phyloP scores from a whole-genome alignment of 37 sponge, comb jelly and placozoan species.

The Halisarca cf. caerulea region DNA sequence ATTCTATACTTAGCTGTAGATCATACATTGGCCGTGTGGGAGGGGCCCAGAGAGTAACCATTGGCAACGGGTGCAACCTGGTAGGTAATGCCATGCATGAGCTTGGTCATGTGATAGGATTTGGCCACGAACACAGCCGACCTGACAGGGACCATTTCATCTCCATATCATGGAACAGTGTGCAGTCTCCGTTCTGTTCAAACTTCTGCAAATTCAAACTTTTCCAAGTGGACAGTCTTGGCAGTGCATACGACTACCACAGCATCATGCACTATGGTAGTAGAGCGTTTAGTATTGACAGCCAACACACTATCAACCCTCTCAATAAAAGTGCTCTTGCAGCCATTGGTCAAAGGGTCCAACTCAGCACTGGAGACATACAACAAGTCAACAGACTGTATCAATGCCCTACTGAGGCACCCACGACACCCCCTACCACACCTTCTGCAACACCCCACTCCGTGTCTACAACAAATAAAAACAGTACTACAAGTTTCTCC shows the following conservation, averaged over 20 bases:
- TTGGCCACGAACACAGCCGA: slow-evolving; percentile 73
- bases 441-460: not conserved
- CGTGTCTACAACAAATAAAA: not conserved
- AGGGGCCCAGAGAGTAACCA: not conserved
- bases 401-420: not conserved
- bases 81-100: slow-evolving; percentile 65
- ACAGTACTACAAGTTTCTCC: not conserved
- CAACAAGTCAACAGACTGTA: slow-evolving; percentile 34
- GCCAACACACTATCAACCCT: slow-evolving; percentile 24
- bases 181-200: not conserved
- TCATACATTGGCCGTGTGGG: slow-evolving; percentile 3
- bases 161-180: slow-evolving; percentile 28
- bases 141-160: slow-evolving; percentile 65
- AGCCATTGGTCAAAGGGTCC: slow-evolving; percentile 38
- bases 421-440: not conserved
- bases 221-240: not conserved
- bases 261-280: slow-evolving; percentile 72
- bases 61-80: not conserved
- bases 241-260: slow-evolving; percentile 51
- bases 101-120: slow-evolving; percentile 70
- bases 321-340: not conserved
- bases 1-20: not conserved
- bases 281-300: not conserved
- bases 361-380: slow-evolving; percentile 40
- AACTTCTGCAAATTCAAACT: slow-evolving; percentile 17